Evolutionary conservation across 1,140 invertebrate species (phyloP).

Genomic region (Ephestia elutella): DNA sequence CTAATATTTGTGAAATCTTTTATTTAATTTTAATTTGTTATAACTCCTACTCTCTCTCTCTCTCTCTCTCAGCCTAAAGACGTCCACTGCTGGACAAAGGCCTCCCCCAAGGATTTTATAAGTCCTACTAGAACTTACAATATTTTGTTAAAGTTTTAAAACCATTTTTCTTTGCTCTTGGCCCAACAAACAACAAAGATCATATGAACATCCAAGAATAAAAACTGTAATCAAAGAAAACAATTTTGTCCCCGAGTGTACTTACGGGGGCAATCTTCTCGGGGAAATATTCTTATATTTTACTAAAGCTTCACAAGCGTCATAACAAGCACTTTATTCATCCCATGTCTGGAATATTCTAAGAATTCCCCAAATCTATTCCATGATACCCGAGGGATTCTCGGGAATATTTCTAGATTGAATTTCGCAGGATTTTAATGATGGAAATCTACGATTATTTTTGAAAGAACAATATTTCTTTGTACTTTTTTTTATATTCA

Average conservation of each 20-base stretch:
- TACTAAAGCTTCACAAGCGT: neutral
- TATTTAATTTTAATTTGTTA: no score
- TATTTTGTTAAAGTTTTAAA: no score
- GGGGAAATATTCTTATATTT: neutral
- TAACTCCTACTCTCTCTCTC: no score
- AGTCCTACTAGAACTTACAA: no score
- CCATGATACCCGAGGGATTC: neutral
- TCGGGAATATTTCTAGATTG: neutral
- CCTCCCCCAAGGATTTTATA: no score
- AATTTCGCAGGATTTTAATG: neutral
- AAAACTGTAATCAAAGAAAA: neutral
- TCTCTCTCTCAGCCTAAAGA: no score
- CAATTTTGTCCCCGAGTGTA: neutral
- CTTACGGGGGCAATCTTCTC: neutral
- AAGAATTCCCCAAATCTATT: neutral
- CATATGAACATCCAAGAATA: neutral
- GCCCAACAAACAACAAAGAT: no score
- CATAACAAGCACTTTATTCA: slow-evolving; percentile 2
- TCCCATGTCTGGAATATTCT: neutral
- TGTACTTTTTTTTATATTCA: no score
- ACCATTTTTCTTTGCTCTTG: no score
- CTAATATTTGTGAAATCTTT: no score
- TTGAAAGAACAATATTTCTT: no score
- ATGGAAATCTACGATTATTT: neutral
- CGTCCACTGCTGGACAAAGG: no score